These are phyloP conservation scores for Planiliza haematocheilus DNA, from an alignment of 2,113 vertebrate species.

Conservation along the genomic window DNA sequence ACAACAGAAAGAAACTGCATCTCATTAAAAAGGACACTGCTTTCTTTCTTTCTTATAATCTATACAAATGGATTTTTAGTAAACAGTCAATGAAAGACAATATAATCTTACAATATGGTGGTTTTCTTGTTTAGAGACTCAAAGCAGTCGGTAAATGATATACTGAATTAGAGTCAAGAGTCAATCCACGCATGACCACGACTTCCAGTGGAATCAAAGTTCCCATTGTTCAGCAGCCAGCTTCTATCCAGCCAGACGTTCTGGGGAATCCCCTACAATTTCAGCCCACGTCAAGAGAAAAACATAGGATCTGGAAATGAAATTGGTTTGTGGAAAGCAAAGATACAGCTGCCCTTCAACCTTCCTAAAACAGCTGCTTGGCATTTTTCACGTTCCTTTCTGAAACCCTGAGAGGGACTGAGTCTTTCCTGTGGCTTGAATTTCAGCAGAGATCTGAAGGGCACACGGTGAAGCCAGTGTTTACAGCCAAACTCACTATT, in stretches of 20 bases:
- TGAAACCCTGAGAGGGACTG: neutral
- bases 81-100: neutral
- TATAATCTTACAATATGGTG: neutral
- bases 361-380: conserved; percentile 5
- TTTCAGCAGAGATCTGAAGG: neutral
- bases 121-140: neutral
- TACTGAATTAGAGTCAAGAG: neutral
- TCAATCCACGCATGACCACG: neutral
- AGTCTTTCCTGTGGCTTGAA: neutral
- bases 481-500: neutral
- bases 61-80: too few relatives aligned
- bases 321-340: conserved; percentile 13
- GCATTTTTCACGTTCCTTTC: neutral
- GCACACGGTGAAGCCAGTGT: neutral
- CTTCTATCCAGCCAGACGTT: neutral
- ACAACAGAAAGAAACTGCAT: too few relatives aligned
- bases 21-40: too few relatives aligned
- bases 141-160: neutral
- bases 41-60: too few relatives aligned
- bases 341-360: conserved; percentile 2
- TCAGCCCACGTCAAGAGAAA: neutral
- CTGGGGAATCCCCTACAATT: conserved; percentile 10
- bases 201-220: neutral
- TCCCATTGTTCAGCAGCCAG: conserved; percentile 5
- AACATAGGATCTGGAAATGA: conserved; percentile 14